These are phyloP conservation scores for Gambusia yucatana DNA, from an alignment of 2,797 vertebrate species.

Conservation along the genomic window DNA sequence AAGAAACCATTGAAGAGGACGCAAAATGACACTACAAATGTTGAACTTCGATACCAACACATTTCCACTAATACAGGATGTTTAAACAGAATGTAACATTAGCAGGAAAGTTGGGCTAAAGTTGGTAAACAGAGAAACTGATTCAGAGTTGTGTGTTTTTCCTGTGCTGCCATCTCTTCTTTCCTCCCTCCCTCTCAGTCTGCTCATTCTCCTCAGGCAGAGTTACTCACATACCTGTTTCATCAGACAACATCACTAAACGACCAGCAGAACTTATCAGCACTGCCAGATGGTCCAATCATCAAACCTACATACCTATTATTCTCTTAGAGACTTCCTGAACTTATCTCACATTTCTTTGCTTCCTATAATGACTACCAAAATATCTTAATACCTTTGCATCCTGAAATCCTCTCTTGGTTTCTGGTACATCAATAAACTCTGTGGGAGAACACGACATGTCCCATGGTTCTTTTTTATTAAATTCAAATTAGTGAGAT, in stretches of 20 bases:
- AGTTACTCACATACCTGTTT: background rate
- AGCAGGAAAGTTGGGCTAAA: slow-evolving; percentile 32
- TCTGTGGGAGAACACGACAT: background rate
- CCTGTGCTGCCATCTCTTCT: background rate
- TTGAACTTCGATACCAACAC: background rate
- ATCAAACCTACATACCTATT: background rate
- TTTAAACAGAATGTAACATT: slow-evolving; percentile 32
- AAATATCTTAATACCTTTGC: background rate
- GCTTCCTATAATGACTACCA: background rate
- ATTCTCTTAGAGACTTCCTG: background rate
- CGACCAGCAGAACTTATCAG: background rate
- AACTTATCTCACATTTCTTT: background rate
- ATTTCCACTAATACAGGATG: slow-evolving; percentile 38
- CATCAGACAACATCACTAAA: background rate
- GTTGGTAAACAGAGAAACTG: slow-evolving; percentile 43
- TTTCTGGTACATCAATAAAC: background rate
- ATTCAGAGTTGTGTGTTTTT: slow-evolving; percentile 28
- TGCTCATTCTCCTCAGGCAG: background rate
- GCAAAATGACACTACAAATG: slow-evolving; percentile 6
- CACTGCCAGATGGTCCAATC: background rate
- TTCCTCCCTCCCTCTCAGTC: background rate
- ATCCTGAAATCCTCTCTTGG: background rate
- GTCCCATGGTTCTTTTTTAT: background rate
- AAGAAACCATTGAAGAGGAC: background rate
- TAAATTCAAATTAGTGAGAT: background rate